Evolutionary conservation across 2,888 invertebrate species (phyloP), one percentile per base, ranked within the genome.

Genomic region (Orthosia incerta): DNA sequence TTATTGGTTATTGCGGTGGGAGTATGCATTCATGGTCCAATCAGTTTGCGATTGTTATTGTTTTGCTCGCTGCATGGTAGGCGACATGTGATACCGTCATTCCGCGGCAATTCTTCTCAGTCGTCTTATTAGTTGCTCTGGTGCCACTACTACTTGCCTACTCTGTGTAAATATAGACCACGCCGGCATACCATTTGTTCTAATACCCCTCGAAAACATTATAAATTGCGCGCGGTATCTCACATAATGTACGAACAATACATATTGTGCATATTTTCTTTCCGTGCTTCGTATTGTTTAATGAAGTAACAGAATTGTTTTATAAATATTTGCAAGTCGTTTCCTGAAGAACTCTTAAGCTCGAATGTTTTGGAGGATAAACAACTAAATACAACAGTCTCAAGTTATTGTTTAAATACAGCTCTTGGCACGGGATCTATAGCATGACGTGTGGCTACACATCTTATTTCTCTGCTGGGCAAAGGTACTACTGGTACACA

Each of bases 331-430:
- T 59, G 20, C 65, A 20, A 70, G 20, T 53, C 46, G 71, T 59
- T 82, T 81, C 80, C 80, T 74, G 61, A 68, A 31, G 48, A 71
- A 76, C 73, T 64, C 23, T 71, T 50, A 67, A 76, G 63, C 72
- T 59, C 11, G 45, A 75, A 63, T 76, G 60, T 73, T 81, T 70
- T 55, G 67, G 26, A 81, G 70, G 53, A 62, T 68, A 55, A 63
- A 20, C 69, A 81, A 77, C 56, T 68, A 81, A 77, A 73, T 77
- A 81, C 64, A 76, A 57, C 20, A 59, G 63, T 74, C 50, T 65
- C 13, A 57, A 50, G 64, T 75, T 69, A 46, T 74, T 70, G 79
- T 74, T 66, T 68, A 39, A 69, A 16, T 23, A 61, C 51, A 9
- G 48, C 12, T 67, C 11, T 73, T 74, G 79, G 74, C 65, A 57